Evolutionary conservation across 2,888 invertebrate species (phyloP).

Genomic region (Dendrolimus houi): DNA sequence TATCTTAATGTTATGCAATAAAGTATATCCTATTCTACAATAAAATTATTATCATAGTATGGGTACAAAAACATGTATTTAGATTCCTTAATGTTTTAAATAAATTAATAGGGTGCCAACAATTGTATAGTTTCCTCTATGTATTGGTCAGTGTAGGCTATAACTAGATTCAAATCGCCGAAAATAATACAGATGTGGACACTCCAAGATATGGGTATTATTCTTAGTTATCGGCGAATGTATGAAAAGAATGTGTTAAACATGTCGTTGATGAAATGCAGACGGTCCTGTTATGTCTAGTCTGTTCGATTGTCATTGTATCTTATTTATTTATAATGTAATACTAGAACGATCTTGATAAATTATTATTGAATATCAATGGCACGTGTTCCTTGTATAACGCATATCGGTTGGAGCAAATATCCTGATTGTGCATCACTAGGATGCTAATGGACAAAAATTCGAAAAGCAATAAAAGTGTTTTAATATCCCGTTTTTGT

Average conservation of each 20-base stretch:
- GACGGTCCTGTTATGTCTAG: conserved; percentile 55
- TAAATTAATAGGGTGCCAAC: too few relatives aligned
- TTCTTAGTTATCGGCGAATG: neutral
- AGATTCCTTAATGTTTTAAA: too few relatives aligned
- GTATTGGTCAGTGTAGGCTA: too few relatives aligned
- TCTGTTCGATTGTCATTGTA: conserved; percentile 55
- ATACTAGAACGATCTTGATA: conserved; percentile 19
- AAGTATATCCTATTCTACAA: too few relatives aligned
- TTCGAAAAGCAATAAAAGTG: conserved; percentile 49
- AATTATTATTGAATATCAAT: conserved; percentile 32
- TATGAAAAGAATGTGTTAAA: conserved; percentile 16
- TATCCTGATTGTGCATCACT: conserved; percentile 28
- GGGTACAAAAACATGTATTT: too few relatives aligned
- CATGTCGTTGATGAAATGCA: conserved; percentile 37
- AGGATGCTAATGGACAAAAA: conserved; percentile 27
- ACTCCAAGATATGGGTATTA: too few relatives aligned
- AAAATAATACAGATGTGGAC: too few relatives aligned
- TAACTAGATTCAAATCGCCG: too few relatives aligned
- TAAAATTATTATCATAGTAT: too few relatives aligned
- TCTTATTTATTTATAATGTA: conserved; percentile 47
- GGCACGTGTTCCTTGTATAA: conserved; percentile 35
- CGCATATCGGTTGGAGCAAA: conserved; percentile 55
- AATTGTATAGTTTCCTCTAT: too few relatives aligned
- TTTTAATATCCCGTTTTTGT: conserved; percentile 38
- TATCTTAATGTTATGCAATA: too few relatives aligned